Percentiles rank a stretch among this genome's conserved stretches.
Evolutionary conservation across 2,113 vertebrate genomes (phyloP).

Genomic region (Brachyistius frenatus): DNA sequence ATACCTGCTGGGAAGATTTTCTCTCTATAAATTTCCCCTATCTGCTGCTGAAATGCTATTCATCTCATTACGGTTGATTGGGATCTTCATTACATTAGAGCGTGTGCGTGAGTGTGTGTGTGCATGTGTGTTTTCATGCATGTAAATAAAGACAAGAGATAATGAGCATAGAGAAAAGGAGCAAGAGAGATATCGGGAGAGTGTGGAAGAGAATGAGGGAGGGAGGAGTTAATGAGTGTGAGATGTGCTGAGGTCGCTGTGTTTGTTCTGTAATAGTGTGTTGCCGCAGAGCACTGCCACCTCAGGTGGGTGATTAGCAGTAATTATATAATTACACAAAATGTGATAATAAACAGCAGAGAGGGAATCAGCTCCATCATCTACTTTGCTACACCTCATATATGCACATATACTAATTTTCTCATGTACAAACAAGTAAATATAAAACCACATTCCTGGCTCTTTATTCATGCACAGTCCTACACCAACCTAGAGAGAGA

Average conservation of each 20-base stretch:
- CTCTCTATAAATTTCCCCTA: conserved; percentile 58
- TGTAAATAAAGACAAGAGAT: conserved; percentile 79
- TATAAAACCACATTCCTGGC: conserved; percentile 28
- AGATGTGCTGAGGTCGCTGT: conserved; percentile 81
- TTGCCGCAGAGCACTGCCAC: conserved; percentile 79
- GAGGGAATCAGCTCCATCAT: conserved; percentile 82
- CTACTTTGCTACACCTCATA: conserved; percentile 66
- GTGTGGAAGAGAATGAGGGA: conserved; percentile 46
- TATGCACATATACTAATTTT: conserved; percentile 51
- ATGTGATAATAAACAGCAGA: conserved; percentile 87
- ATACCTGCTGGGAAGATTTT: conserved; percentile 71
- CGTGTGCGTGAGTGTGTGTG: conserved; percentile 39
- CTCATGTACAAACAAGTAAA: conserved; percentile 64
- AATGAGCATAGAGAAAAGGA: conserved; percentile 69
- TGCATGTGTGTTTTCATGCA: conserved; percentile 76
- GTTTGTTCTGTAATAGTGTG: conserved; percentile 84
- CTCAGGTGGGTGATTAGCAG: conserved; percentile 88
- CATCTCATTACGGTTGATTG: conserved; percentile 78
- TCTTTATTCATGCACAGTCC: conserved; percentile 20
- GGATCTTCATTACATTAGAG: conserved; percentile 73
- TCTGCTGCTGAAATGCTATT: conserved; percentile 64
- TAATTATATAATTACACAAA: conserved; percentile 89
- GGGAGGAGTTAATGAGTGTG: conserved; percentile 80
- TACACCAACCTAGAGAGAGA: conserved; percentile 37
- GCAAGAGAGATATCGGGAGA: conserved; percentile 28